Evolutionary conservation across 2,113 vertebrate genomes (phyloP), one percentile per base, ranked within the genome.

Genomic region (Sialia sialis): DNA sequence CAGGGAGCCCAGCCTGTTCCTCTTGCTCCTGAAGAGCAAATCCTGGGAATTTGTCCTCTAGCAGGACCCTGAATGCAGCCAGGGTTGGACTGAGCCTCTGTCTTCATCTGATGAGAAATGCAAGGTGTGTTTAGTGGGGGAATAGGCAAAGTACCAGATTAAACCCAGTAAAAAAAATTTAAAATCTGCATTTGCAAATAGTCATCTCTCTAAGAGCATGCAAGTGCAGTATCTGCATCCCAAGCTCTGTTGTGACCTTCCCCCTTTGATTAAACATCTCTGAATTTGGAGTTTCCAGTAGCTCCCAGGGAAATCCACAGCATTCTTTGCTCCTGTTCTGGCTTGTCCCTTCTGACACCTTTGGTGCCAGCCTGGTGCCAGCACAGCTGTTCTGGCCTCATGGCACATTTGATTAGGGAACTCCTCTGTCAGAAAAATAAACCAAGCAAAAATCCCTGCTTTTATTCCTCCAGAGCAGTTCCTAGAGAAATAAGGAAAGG

Each of bases 51-150:
- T 10, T 5, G 48, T n/a, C 32, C 32, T 77, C 18, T 3, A 20
- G 26, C 3, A 2, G 23, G n/a, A 16, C 25, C 32, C n/a, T 26
- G 34, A 70, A 6, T 19, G 16, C 25, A 16, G 4, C 29, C 34
- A 13, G 29, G 32, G 60, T 19, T 66, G 26, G 41, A 32, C 25
- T 48, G 70, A 52, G 67, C 30, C 26, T 63, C 27, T 68, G 49
- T 27, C 51, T 13, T 78, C 27, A 10, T 29, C 32, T 76, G 38
- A 13, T 20, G 43, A 32, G 20, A 0, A 0, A 23, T 39, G 41
- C 41, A 7, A 38, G 38, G 22, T 36, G 20, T n/a, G 16, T 41
- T 82, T 8, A 34, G 14, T 51, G 34, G 6, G 21, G 30, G 21
- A 79, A 68, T 3, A 75, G n/a, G 14, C 26, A 36, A 79, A 68